A percentile compares a stretch with the other conserved stretches of the same genome.
phyloP scores from a whole-genome alignment of 2,797 vertebrate species.

The Danio tinwini region DNA sequence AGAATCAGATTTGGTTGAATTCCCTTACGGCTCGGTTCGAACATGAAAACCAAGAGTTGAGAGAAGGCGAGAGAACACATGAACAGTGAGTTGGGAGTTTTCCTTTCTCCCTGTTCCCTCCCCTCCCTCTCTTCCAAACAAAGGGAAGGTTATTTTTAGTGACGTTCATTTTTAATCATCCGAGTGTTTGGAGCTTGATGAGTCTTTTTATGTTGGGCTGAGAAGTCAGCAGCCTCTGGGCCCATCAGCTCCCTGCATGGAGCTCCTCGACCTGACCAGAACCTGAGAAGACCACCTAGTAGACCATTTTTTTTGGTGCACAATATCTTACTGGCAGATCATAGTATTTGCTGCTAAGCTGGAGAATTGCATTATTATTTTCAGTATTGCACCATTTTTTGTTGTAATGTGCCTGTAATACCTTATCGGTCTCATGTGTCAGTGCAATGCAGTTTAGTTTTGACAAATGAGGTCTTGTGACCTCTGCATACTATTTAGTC shows the following conservation, averaged over 20 bases:
- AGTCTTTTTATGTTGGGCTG: slow-evolving; percentile 50
- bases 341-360: not conserved
- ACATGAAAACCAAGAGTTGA: slow-evolving; percentile 40
- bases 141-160: slow-evolving; percentile 57
- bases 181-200: slow-evolving; percentile 55
- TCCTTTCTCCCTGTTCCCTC: slow-evolving; percentile 40
- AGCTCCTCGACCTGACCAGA: slow-evolving; percentile 10
- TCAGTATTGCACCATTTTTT: not conserved
- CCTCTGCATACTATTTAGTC: not conserved
- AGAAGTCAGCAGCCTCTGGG: slow-evolving; percentile 6
- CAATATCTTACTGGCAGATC: not conserved
- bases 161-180: slow-evolving; percentile 56
- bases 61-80: slow-evolving; percentile 25
- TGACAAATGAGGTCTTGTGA: not conserved
- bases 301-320: not conserved
- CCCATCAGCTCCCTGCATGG: slow-evolving; percentile 8
- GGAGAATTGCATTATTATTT: not conserved
- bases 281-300: slow-evolving; percentile 25
- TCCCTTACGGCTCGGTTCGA: slow-evolving; percentile 41
- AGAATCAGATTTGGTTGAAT: slow-evolving; percentile 45
- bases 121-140: slow-evolving; percentile 52
- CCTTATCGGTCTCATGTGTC: not conserved
- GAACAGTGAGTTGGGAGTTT: slow-evolving; percentile 43
- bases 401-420: not conserved
- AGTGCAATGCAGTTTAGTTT: not conserved